Conservation (phyloP, 2,888 invertebrate species). For the Carterocephalus palaemon region DNA sequence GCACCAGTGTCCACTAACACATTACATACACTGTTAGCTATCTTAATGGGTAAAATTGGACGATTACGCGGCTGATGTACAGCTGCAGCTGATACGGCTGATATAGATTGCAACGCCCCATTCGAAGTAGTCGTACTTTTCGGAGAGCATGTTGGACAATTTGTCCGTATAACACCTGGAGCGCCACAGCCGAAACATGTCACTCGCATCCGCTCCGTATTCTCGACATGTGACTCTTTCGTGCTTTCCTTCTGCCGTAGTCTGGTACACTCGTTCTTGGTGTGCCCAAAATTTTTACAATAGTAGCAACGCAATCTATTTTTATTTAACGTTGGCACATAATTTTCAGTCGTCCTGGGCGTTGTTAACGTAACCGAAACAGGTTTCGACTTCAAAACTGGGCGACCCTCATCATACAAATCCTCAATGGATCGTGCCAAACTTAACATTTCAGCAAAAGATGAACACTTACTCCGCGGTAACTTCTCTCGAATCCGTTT, state of each 20-base stretch:
- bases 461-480: conserved; percentile 29
- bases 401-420: not conserved
- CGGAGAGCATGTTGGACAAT: too few relatives aligned
- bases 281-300: conserved; percentile 12
- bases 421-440: conserved; percentile 19
- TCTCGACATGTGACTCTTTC: not conserved
- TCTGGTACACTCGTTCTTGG: not conserved
- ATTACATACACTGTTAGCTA: too few relatives aligned
- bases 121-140: too few relatives aligned
- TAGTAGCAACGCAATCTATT: conserved; percentile 1
- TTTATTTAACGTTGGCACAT: not conserved
- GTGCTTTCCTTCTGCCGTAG: not conserved
- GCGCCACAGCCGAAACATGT: too few relatives aligned
- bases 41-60: too few relatives aligned
- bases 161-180: too few relatives aligned
- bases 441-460: conserved; percentile 3
- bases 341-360: not conserved
- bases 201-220: too few relatives aligned
- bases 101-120: not conserved
- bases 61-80: too few relatives aligned
- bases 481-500: conserved; percentile 26
- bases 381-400: not conserved
- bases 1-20: too few relatives aligned
- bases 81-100: not conserved
- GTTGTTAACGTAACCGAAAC: not conserved